Percentiles rank a stretch among this genome's conserved stretches.
phyloP scores from a whole-genome alignment of 2,888 invertebrate genomes.

The Caenorhabditis imperialis region DNA sequence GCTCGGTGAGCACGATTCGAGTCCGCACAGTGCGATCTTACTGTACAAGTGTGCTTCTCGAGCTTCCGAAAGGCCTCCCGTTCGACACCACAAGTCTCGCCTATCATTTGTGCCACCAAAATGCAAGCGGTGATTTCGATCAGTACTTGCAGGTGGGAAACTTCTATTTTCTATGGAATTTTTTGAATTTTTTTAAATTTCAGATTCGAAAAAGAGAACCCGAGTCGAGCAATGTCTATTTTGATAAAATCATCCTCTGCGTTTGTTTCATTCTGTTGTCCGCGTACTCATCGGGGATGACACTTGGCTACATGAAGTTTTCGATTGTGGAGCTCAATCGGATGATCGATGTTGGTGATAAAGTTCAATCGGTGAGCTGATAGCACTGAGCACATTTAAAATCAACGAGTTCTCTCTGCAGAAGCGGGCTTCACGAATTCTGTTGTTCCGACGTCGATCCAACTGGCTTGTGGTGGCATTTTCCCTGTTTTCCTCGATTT shows the following conservation, averaged over 20 bases:
- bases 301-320: conserved; percentile 50
- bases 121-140: background rate
- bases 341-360: conserved; percentile 28
- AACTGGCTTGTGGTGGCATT: conserved; percentile 46
- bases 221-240: background rate
- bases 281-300: conserved; percentile 51
- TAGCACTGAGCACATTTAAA: background rate
- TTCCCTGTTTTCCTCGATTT: conserved; percentile 39
- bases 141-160: background rate
- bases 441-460: conserved; percentile 36
- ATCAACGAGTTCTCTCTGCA: background rate
- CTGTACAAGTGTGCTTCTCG: conserved; percentile 5
- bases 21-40: background rate
- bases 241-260: conserved; percentile 1
- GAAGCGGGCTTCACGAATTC: conserved; percentile 38
- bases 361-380: background rate
- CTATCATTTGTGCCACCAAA: conserved; percentile 19
- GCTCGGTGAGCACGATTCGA: background rate
- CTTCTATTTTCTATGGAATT: too few species aligned
- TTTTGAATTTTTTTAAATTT: too few species aligned
- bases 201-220: background rate
- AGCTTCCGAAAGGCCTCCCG: conserved; percentile 17
- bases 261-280: conserved; percentile 22
- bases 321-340: conserved; percentile 43
- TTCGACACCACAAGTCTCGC: conserved; percentile 7